Evolutionary conservation across 2,888 invertebrate species (phyloP), one percentile per base, ranked within the genome.

Genomic region (Punctoribates punctum): DNA sequence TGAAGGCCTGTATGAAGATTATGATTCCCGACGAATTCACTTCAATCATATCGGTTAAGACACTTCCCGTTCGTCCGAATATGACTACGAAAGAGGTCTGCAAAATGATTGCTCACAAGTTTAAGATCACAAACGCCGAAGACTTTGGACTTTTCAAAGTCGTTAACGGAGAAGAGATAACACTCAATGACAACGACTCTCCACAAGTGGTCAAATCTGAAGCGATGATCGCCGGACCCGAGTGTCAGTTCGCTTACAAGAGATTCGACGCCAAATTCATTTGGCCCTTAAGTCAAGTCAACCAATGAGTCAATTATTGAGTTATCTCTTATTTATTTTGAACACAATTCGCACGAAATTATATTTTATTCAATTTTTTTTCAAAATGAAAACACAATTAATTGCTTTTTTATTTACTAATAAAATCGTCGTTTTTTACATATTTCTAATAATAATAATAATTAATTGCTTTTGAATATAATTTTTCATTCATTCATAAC

Each of bases 221-320:
- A 77, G 82, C 86, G 48, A 81, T 83, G 54, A 82, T 83, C 25
- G 82, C 84, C 23, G 90, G 90, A 75, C 91, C 90, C 83, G 92
- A 94, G 82, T 94, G 93, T 85, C 91, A 94, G 83, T 89, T 97
- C 84, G 96, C 95, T 23, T 97, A 94, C 86, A 96, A 96, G 85
- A 88, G 96, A 79, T 92, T 93, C 84, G 96, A 96, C 83, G 96
- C 96, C 38, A 96, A 96, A 86, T 96, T 97, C 81, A 96, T 96
- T 77, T 75, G 75, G 75, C 75, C 75, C 42, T 48, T 72, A 20
- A 72, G 25, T 72, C 27, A 34, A 34, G 34, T 34, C 34, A 34
- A 6, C 8, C 20, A 23, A 11, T 13, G 6, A 62, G 27, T 27
- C 20, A 20, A 54, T 8, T 4, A 57, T 57, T 25, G 25, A 57